phyloP scores from a whole-genome alignment of 2,888 invertebrate species.

The Clostera curtula region DNA sequence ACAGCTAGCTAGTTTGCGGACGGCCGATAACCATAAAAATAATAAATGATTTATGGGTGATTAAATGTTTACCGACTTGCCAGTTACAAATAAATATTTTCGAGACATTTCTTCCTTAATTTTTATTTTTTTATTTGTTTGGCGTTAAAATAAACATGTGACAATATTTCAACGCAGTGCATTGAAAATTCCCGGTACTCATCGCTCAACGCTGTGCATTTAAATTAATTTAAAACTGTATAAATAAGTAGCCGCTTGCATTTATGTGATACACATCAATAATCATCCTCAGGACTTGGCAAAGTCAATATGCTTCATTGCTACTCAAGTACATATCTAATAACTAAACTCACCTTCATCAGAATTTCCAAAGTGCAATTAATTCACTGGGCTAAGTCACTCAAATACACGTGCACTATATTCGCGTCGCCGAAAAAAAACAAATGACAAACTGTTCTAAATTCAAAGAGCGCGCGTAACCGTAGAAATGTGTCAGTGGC shows the following conservation, averaged over 20 bases:
- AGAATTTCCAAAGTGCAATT: constrained; percentile 28
- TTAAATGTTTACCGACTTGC: too few relatives aligned
- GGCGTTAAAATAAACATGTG: constrained; percentile 13
- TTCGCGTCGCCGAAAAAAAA: constrained; percentile 45
- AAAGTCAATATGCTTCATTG: constrained; percentile 5
- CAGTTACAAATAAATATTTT: too few relatives aligned
- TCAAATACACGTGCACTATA: constrained; percentile 45
- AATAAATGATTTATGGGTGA: too few relatives aligned
- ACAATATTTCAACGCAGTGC: constrained; percentile 21
- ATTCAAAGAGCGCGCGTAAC: constrained; percentile 67
- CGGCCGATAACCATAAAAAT: too few relatives aligned
- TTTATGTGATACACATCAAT: constrained; percentile 5
- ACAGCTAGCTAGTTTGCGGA: too few relatives aligned
- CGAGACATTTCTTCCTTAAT: too few relatives aligned
- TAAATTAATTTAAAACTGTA: constrained; percentile 22
- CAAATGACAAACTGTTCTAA: constrained; percentile 54
- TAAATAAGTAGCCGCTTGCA: constrained; percentile 13
- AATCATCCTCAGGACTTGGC: constrained; percentile 12
- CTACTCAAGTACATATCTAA: constrained; percentile 3
- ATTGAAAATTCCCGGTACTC: constrained; percentile 18
- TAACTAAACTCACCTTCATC: constrained; percentile 40
- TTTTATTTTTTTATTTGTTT: constrained; percentile 5
- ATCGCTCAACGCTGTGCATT: constrained; percentile 21
- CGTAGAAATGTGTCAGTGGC: constrained; percentile 73
- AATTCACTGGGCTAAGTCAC: constrained; percentile 31